These are phyloP conservation scores for Siniperca chuatsi DNA, from an alignment of 2,113 vertebrate genomes.

Conservation along the genomic window DNA sequence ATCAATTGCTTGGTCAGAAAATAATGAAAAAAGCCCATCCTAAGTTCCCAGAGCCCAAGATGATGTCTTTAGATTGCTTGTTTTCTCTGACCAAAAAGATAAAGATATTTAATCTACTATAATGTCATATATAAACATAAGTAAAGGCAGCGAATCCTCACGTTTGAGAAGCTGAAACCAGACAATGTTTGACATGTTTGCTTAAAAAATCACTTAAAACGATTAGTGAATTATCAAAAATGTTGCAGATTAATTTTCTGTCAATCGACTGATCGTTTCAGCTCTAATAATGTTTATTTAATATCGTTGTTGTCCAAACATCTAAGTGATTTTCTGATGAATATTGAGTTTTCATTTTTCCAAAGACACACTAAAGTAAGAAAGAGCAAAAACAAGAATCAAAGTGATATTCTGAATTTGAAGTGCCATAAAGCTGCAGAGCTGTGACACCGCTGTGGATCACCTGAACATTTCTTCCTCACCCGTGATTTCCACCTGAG, in stretches of 20 bases:
- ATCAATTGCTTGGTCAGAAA: not conserved
- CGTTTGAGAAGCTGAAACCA: not conserved
- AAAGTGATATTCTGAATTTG: not conserved
- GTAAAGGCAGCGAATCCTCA: not conserved
- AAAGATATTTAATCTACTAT: not conserved
- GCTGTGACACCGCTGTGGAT: slow-evolving; percentile 8
- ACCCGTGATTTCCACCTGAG: slow-evolving; percentile 11
- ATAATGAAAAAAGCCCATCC: not conserved
- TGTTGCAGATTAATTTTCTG: not conserved
- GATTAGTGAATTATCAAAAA: not conserved
- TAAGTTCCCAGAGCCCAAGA: not conserved
- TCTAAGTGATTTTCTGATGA: not conserved
- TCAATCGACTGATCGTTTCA: not conserved
- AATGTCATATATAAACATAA: not conserved
- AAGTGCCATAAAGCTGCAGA: not conserved
- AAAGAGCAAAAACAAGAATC: not conserved
- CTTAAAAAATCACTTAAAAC: not conserved
- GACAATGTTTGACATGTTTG: not conserved
- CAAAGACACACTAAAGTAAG: not conserved
- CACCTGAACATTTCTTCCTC: slow-evolving; percentile 27
- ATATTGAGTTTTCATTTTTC: not conserved
- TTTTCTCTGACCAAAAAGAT: not conserved
- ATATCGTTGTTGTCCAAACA: not conserved
- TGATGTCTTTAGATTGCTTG: not conserved
- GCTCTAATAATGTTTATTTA: not conserved